phyloP scores from a whole-genome alignment of 2,888 invertebrate species.

The Eremobia ochroleuca region DNA sequence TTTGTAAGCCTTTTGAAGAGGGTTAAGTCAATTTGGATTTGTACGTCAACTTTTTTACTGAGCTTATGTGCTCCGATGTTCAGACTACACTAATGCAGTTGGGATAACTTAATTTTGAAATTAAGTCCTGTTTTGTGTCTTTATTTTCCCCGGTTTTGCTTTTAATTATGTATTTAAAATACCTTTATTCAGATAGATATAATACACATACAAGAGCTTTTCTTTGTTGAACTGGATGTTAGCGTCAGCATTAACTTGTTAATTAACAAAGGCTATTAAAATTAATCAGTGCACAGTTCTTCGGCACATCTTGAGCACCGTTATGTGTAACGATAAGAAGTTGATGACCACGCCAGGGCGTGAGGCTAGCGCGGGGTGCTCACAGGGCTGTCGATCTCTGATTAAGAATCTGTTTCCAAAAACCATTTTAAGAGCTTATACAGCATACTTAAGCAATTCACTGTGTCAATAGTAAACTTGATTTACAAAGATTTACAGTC shows the following conservation, averaged over 20 bases:
- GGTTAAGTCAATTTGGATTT: slow-evolving; percentile 89
- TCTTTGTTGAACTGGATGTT: not conserved
- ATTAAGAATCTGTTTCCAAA: too few species aligned
- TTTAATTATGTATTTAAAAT: not conserved
- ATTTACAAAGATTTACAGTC: not conserved
- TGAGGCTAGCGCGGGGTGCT: slow-evolving; percentile 66
- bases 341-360: slow-evolving; percentile 78
- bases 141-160: not conserved
- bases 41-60: slow-evolving; percentile 87
- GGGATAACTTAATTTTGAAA: slow-evolving; percentile 47
- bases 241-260: not conserved
- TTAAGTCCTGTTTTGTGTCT: slow-evolving; percentile 15
- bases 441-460: not conserved
- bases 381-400: slow-evolving; percentile 66
- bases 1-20: slow-evolving; percentile 89
- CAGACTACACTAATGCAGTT: slow-evolving; percentile 69
- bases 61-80: slow-evolving; percentile 73
- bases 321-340: slow-evolving; percentile 86
- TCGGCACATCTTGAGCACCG: slow-evolving; percentile 73
- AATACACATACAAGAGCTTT: not conserved
- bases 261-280: slow-evolving; percentile 29
- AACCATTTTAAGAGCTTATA: not conserved
- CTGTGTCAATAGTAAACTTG: not conserved
- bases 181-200: not conserved
- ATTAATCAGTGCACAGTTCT: slow-evolving; percentile 71